phyloP scores from a whole-genome alignment of 2,113 vertebrate species.

The Piaya cayana region DNA sequence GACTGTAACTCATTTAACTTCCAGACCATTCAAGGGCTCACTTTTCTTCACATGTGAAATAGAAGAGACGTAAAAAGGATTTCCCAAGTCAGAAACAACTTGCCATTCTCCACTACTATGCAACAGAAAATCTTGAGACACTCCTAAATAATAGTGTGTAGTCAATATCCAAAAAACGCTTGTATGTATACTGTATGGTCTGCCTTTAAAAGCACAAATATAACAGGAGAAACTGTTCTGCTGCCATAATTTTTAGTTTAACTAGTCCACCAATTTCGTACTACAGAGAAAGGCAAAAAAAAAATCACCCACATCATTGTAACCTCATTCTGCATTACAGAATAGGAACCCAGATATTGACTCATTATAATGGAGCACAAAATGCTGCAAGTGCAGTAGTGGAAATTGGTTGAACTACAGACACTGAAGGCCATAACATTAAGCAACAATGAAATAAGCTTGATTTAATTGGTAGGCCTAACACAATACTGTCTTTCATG shows the following conservation, averaged over 20 bases:
- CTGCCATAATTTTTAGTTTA: background rate
- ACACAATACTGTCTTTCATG: background rate
- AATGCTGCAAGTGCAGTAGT: background rate
- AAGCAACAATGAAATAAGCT: slow-evolving; percentile 16
- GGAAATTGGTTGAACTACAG: background rate
- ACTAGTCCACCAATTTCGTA: background rate
- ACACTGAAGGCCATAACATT: background rate
- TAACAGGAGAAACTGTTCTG: background rate
- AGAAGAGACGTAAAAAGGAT: background rate
- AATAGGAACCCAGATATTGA: background rate
- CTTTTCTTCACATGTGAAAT: background rate
- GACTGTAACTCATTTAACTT: background rate
- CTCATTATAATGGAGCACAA: background rate
- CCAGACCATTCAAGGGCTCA: background rate
- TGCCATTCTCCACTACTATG: background rate
- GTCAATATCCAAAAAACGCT: background rate
- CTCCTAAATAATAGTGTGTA: background rate
- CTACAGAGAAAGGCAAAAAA: slow-evolving; percentile 12
- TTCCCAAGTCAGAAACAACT: background rate
- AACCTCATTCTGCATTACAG: background rate
- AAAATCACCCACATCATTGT: background rate
- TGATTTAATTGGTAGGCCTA: slow-evolving; percentile 2
- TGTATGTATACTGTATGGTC: background rate
- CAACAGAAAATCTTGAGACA: background rate
- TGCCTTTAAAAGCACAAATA: background rate